Evolutionary conservation across 2,797 vertebrate species (phyloP).

Genomic region (Stomatorhinus walkeri): DNA sequence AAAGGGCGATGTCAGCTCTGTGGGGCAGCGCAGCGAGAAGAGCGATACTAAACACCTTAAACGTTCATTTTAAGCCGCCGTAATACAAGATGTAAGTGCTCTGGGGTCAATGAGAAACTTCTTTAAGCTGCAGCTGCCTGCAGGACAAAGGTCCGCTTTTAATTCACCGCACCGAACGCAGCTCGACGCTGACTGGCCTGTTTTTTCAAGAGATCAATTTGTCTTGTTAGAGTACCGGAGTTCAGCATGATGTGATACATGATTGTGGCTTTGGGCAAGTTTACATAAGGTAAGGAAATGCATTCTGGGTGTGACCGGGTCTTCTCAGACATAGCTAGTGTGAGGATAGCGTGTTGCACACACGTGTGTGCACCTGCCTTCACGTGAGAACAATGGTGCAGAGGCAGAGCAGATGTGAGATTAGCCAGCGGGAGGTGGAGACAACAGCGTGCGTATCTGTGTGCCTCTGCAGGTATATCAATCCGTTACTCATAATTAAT

Average conservation of each 20-base stretch:
- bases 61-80: constrained; percentile 18
- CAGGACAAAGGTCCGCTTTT: constrained; percentile 26
- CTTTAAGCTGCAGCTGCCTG: constrained; percentile 21
- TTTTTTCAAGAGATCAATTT: constrained; percentile 30
- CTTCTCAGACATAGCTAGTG: not conserved
- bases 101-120: constrained; percentile 25
- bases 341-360: not conserved
- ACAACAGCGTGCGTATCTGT: not conserved
- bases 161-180: constrained; percentile 16
- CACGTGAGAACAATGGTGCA: not conserved
- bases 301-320: not conserved
- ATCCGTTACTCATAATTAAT: not conserved
- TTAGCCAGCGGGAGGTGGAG: not conserved
- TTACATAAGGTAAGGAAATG: constrained; percentile 14
- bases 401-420: constrained; percentile 1
- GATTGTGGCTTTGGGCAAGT: constrained; percentile 21
- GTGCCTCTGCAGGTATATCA: not conserved
- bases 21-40: not conserved
- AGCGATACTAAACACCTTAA: constrained; percentile 12
- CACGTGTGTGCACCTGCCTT: not conserved
- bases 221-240: constrained; percentile 24
- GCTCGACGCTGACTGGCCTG: constrained; percentile 12
- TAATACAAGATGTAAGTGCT: constrained; percentile 19
- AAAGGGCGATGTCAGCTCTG: not conserved
- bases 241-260: constrained; percentile 14